These are phyloP conservation scores for Nymphalis polychloros DNA, from an alignment of 2,888 invertebrate species.

Conservation along the genomic window DNA sequence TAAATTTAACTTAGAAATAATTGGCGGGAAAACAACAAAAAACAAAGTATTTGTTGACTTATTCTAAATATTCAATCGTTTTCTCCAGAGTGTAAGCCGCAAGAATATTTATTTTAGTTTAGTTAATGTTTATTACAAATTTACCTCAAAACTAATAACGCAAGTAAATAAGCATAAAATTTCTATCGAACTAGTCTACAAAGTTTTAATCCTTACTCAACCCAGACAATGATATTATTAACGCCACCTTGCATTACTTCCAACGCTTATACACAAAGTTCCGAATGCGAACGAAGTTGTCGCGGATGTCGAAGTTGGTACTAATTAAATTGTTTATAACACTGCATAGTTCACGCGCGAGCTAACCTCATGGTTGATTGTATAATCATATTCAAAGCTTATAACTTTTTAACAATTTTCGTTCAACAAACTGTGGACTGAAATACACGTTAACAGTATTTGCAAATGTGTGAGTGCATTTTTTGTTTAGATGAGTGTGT, in stretches of 20 bases:
- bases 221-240: slow-evolving; percentile 10
- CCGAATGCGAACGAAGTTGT: slow-evolving; percentile 26
- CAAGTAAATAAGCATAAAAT: slow-evolving; percentile 1
- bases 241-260: slow-evolving; percentile 17
- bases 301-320: slow-evolving; percentile 44
- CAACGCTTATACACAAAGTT: slow-evolving; percentile 24
- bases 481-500: too few relatives aligned
- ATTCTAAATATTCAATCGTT: too few relatives aligned
- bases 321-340: slow-evolving; percentile 66
- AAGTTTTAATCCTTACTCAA: slow-evolving; percentile 12
- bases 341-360: slow-evolving; percentile 51
- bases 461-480: too few relatives aligned
- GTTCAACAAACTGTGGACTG: too few relatives aligned
- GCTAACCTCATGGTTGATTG: slow-evolving; percentile 41
- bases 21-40: too few relatives aligned
- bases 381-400: slow-evolving; percentile 7
- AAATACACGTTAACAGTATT: too few relatives aligned
- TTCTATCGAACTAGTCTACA: background rate
- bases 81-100: background rate
- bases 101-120: too few relatives aligned
- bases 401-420: slow-evolving; percentile 1
- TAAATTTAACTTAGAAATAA: too few relatives aligned
- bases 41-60: too few relatives aligned
- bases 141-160: slow-evolving; percentile 5
- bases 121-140: background rate